Evolutionary conservation across 2,113 vertebrate species (phyloP).

Genomic region (Passer domesticus): DNA sequence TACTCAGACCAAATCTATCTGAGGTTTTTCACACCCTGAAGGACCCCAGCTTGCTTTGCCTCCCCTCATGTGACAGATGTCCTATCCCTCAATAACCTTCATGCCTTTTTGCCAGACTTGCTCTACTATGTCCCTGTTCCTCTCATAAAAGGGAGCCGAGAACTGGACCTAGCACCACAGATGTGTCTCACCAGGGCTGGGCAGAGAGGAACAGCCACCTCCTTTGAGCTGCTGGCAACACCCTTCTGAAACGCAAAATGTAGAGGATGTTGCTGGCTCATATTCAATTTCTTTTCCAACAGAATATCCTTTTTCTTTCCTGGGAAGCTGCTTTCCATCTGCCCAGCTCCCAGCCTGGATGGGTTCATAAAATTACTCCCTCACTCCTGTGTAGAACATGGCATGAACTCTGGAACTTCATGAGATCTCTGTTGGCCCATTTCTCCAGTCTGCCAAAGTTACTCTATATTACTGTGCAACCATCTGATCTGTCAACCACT

Average conservation of each 20-base stretch:
- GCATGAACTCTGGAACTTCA: background rate
- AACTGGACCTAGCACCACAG: background rate
- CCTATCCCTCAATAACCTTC: background rate
- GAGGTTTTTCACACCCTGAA: background rate
- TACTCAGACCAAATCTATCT: background rate
- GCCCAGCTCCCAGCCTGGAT: background rate
- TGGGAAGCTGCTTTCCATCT: background rate
- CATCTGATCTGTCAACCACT: background rate
- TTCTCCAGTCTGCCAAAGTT: background rate
- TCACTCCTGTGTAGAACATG: background rate
- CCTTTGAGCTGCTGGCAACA: background rate
- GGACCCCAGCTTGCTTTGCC: background rate
- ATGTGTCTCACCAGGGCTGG: background rate
- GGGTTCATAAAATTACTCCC: background rate
- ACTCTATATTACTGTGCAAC: background rate
- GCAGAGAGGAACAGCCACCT: background rate
- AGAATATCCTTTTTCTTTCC: fast-evolving
- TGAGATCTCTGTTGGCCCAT: background rate
- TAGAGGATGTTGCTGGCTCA: background rate
- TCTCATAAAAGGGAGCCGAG: background rate
- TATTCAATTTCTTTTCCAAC: background rate
- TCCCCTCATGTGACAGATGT: background rate
- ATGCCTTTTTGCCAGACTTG: background rate
- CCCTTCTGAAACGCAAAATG: background rate
- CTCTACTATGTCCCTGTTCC: background rate